Evolutionary conservation across 2,113 vertebrate genomes (phyloP).

Genomic region (Turnix velox): DNA sequence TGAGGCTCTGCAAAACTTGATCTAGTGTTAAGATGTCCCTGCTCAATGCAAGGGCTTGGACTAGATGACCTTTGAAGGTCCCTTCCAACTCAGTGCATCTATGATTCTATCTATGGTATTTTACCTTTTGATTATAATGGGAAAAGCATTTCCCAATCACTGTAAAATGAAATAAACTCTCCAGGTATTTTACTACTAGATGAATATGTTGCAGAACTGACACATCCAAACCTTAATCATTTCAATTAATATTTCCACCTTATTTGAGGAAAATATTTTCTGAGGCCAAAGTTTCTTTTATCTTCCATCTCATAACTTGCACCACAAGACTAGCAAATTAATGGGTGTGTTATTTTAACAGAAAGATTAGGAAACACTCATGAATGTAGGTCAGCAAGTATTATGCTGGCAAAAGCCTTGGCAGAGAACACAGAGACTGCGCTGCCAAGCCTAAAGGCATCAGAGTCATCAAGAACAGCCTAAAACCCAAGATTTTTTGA

Average conservation of each 20-base stretch:
- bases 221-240: not conserved
- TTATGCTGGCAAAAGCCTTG: conserved; percentile 24
- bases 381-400: conserved; percentile 59
- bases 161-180: not conserved
- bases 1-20: too few relatives aligned
- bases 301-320: conserved; percentile 12
- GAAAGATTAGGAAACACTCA: conserved; percentile 52
- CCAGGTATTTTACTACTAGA: not conserved
- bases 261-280: conserved; percentile 34
- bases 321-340: conserved; percentile 30
- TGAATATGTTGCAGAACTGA: not conserved
- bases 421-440: not conserved
- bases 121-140: not conserved
- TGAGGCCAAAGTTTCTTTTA: conserved; percentile 35
- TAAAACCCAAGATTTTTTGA: not conserved
- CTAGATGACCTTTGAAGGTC: too few relatives aligned
- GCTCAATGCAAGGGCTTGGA: too few relatives aligned
- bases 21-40: too few relatives aligned
- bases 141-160: not conserved
- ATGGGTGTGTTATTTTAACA: conserved; percentile 54
- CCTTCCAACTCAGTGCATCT: too few relatives aligned
- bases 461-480: not conserved
- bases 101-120: too few relatives aligned
- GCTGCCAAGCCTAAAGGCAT: conserved; percentile 28
- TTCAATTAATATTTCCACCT: conserved; percentile 13